phyloP scores from a whole-genome alignment of 2,797 vertebrate species.

The Tauraco hartlaubi region DNA sequence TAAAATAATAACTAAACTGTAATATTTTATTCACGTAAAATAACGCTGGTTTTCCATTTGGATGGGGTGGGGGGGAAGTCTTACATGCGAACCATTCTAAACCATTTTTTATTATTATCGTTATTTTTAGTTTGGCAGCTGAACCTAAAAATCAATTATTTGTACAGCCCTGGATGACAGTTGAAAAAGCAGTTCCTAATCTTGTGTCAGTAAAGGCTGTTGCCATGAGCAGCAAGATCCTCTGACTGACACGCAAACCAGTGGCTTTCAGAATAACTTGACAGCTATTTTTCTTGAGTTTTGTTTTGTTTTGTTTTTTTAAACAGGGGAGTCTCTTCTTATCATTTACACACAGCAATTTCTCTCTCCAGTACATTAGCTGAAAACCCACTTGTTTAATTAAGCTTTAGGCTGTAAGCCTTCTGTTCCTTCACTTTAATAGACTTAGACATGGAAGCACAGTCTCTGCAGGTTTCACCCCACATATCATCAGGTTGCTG shows the following conservation, averaged over 20 bases:
- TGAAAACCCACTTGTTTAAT: conserved; percentile 57
- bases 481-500: background rate
- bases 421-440: conserved; percentile 25
- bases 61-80: background rate
- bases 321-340: background rate
- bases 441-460: background rate
- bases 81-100: background rate
- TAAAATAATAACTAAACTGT: background rate
- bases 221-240: conserved; percentile 41
- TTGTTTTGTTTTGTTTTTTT: background rate
- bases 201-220: conserved; percentile 29
- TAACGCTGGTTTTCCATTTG: background rate
- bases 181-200: conserved; percentile 32
- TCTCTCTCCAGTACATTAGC: background rate
- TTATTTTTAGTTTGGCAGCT: conserved; percentile 44
- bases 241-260: conserved; percentile 48
- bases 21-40: background rate
- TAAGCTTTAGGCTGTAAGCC: conserved; percentile 44
- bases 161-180: conserved; percentile 27
- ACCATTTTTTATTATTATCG: conserved; percentile 44
- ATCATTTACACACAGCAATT: conserved; percentile 2
- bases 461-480: conserved; percentile 24
- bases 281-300: conserved; percentile 16
- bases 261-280: conserved; percentile 22
- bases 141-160: conserved; percentile 54